These are phyloP conservation scores for Xiphophorus birchmanni DNA, from an alignment of 2,797 vertebrate genomes.

Conservation along the genomic window DNA sequence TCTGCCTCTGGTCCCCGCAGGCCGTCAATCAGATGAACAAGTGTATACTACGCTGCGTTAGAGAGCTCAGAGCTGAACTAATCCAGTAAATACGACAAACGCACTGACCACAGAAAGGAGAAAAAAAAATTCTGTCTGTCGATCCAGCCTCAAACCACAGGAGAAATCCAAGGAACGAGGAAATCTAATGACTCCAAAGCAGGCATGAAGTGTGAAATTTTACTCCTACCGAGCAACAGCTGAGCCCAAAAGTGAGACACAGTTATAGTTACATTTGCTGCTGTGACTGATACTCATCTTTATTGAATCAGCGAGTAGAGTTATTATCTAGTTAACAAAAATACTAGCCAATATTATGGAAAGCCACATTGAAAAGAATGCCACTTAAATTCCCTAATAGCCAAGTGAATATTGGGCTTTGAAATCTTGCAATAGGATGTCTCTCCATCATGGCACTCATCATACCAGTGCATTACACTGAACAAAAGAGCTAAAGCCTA, in stretches of 20 bases:
- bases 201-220: conserved; percentile 78
- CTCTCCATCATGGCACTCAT: conserved; percentile 66
- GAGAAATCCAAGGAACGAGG: conserved; percentile 62
- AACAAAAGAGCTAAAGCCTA: conserved; percentile 77
- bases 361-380: conserved; percentile 56
- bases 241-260: conserved; percentile 55
- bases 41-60: conserved; percentile 63
- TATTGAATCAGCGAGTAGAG: conserved; percentile 65
- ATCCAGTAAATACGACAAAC: conserved; percentile 76
- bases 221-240: conserved; percentile 57
- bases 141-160: conserved; percentile 70
- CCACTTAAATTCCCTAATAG: conserved; percentile 68
- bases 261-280: conserved; percentile 33
- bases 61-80: conserved; percentile 76
- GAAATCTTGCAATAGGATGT: conserved; percentile 65
- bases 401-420: conserved; percentile 63
- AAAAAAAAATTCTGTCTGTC: conserved; percentile 60
- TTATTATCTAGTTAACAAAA: conserved; percentile 66
- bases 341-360: conserved; percentile 55
- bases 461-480: conserved; percentile 68
- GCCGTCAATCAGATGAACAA: conserved; percentile 71
- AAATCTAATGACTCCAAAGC: conserved; percentile 76
- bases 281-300: conserved; percentile 52
- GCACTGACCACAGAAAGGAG: conserved; percentile 58
- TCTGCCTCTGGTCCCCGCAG: conserved; percentile 49